Percentiles rank a stretch among this genome's conserved stretches.
These are phyloP conservation scores for Sycophila texana DNA, from an alignment of 2,888 invertebrate species.

Conservation along the genomic window DNA sequence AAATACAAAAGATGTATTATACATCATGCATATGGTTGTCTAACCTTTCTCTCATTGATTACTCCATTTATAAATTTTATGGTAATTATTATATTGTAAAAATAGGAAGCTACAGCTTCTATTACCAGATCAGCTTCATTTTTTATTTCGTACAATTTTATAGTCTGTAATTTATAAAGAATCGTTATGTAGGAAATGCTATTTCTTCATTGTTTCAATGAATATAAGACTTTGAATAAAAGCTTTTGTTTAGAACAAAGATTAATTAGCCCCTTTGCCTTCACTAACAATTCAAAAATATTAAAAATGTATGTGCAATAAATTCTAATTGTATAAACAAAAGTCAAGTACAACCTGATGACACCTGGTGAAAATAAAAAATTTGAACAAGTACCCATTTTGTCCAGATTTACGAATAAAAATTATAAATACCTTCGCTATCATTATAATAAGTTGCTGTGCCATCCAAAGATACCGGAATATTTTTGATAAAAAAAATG, in stretches of 20 bases:
- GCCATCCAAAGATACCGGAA: constrained; percentile 25
- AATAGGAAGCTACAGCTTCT: constrained; percentile 18
- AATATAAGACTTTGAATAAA: too few species aligned
- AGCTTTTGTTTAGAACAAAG: too few species aligned
- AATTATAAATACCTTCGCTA: constrained; percentile 1
- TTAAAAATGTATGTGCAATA: too few species aligned
- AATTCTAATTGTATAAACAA: too few species aligned
- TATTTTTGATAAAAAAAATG: neutral
- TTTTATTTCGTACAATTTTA: constrained; percentile 30
- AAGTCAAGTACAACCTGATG: too few species aligned
- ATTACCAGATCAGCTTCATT: constrained; percentile 12
- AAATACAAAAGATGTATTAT: neutral
- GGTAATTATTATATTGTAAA: constrained; percentile 24
- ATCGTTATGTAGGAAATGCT: too few species aligned
- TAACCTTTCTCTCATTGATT: constrained; percentile 25
- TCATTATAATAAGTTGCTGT: constrained; percentile 19
- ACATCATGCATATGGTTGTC: neutral
- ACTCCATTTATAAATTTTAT: constrained; percentile 26
- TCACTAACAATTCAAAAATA: too few species aligned
- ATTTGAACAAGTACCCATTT: too few species aligned
- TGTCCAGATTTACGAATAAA: neutral
- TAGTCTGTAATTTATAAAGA: constrained; percentile 7
- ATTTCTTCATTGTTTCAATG: neutral
- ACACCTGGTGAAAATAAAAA: too few species aligned
- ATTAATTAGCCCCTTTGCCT: too few species aligned